These are phyloP conservation scores for Tylochromis polylepis DNA, from an alignment of 2,113 vertebrate species.

Conservation along the genomic window DNA sequence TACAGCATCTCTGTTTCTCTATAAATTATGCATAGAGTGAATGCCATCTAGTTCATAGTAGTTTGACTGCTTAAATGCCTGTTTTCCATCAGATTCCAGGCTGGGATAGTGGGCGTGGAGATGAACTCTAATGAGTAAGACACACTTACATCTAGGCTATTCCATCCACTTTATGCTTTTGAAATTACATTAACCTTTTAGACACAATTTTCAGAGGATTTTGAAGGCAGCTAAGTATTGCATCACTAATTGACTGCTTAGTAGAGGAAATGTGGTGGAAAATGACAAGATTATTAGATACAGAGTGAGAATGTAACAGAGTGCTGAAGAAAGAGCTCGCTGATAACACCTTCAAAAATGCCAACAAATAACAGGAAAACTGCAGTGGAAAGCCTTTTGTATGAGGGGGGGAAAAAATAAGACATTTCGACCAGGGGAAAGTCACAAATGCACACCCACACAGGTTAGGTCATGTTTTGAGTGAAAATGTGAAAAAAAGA, in stretches of 20 bases:
- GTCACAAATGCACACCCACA: conserved; percentile 17
- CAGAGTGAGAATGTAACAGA: conserved; percentile 57
- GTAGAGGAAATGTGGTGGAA: conserved; percentile 72
- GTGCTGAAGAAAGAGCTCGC: conserved; percentile 47
- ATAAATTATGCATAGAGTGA: conserved; percentile 22
- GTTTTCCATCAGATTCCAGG: conserved; percentile 30
- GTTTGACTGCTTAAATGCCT: background rate
- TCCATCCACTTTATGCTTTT: conserved; percentile 58
- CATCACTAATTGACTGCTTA: conserved; percentile 74
- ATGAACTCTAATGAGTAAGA: conserved; percentile 45
- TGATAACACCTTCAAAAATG: conserved; percentile 56
- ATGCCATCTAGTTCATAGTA: conserved; percentile 4
- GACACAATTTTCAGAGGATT: conserved; percentile 46
- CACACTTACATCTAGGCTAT: conserved; percentile 29
- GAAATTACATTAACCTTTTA: conserved; percentile 71
- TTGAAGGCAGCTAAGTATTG: conserved; percentile 55
- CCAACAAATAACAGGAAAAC: conserved; percentile 30
- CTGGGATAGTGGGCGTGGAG: conserved; percentile 8
- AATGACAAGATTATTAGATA: conserved; percentile 73
- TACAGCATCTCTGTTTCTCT: background rate
- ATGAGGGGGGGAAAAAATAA: background rate
- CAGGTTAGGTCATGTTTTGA: conserved; percentile 12
- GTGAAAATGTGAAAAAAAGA: conserved; percentile 41
- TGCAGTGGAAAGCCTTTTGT: background rate
- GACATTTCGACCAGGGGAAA: background rate